These are phyloP conservation scores for Maconellicoccus hirsutus DNA, from an alignment of 1,140 invertebrate species.

Conservation along the genomic window DNA sequence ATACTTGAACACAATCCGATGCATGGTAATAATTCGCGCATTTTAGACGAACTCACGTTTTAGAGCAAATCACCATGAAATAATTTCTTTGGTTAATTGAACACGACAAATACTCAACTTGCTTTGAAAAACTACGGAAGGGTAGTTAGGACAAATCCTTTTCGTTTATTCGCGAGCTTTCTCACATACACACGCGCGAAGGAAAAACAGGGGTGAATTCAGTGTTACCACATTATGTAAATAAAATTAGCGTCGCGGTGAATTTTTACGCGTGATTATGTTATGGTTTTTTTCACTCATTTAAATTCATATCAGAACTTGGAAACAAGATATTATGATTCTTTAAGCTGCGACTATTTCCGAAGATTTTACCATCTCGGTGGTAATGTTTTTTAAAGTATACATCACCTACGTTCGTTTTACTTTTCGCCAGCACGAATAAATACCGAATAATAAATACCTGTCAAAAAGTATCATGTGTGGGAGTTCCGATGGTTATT, in stretches of 20 bases:
- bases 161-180: not conserved
- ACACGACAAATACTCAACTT: not conserved
- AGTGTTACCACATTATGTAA: not conserved
- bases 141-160: slow-evolving; percentile 7
- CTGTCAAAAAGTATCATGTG: too few species aligned
- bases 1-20: not conserved
- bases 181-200: not conserved
- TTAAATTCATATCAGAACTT: too few species aligned
- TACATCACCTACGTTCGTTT: too few species aligned
- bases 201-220: not conserved
- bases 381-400: too few species aligned
- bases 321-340: too few species aligned
- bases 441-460: too few species aligned
- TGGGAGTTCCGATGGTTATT: too few species aligned
- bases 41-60: not conserved
- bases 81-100: not conserved
- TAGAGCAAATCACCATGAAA: not conserved
- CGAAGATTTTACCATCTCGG: too few species aligned
- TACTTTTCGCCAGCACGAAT: too few species aligned
- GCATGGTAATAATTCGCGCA: not conserved
- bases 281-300: too few species aligned
- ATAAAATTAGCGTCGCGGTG: not conserved
- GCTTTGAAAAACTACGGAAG: not conserved
- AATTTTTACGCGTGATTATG: too few species aligned
- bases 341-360: too few species aligned